phyloP scores from a whole-genome alignment of 1,140 invertebrate genomes.

The Drosophila subpulchrella region DNA sequence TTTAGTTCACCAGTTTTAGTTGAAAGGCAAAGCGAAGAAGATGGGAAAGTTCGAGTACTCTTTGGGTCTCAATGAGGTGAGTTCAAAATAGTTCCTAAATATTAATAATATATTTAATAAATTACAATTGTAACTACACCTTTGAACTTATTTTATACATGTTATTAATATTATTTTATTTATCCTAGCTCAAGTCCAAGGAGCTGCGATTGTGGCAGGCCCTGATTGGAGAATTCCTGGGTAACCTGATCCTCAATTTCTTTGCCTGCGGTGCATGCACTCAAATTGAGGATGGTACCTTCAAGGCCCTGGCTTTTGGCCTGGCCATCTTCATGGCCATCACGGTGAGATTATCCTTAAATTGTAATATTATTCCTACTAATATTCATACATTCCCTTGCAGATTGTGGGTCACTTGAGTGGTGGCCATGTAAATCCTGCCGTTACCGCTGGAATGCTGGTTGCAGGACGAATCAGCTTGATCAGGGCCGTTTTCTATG shows the following conservation, averaged over 20 bases:
- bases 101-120: no score
- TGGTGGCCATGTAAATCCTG: slow-evolving; percentile 96
- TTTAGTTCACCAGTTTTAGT: slow-evolving; percentile 43
- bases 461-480: slow-evolving; percentile 92
- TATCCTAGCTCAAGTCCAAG: slow-evolving; percentile 85
- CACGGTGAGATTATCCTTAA: slow-evolving; percentile 85
- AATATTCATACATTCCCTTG: not conserved
- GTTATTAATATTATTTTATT: not conserved
- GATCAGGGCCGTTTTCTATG: slow-evolving; percentile 91
- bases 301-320: slow-evolving; percentile 94
- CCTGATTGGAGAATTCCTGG: slow-evolving; percentile 92
- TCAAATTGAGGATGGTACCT: slow-evolving; percentile 87
- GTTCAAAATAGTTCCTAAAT: not conserved
- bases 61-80: slow-evolving; percentile 87
- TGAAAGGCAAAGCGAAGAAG: slow-evolving; percentile 29
- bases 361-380: not conserved
- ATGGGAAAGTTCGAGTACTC: slow-evolving; percentile 87
- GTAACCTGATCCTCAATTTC: slow-evolving; percentile 92
- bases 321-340: slow-evolving; percentile 92
- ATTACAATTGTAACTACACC: no score
- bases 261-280: slow-evolving; percentile 92
- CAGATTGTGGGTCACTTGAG: slow-evolving; percentile 94
- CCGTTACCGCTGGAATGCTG: slow-evolving; percentile 92
- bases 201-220: slow-evolving; percentile 88
- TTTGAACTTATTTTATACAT: no score